phyloP scores from a whole-genome alignment of 2,888 invertebrate species.

The Ceramica pisi region DNA sequence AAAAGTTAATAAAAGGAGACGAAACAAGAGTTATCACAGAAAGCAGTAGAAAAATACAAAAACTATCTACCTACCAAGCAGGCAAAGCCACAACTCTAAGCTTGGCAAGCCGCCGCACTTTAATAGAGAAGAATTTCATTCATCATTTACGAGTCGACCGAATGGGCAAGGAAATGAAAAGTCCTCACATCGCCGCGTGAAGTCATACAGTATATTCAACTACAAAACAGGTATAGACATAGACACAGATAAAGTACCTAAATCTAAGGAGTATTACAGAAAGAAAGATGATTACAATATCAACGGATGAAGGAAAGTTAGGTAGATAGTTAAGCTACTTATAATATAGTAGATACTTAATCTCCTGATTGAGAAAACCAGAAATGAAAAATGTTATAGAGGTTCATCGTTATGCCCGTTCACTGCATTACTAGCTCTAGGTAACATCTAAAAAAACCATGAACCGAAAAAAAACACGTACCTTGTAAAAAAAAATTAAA shows the following conservation, averaged over 20 bases:
- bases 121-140: conserved; percentile 46
- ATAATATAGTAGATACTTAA: too few species aligned
- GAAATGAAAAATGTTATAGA: too few species aligned
- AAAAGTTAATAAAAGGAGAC: neutral
- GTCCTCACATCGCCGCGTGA: conserved; percentile 20
- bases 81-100: neutral
- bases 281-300: neutral
- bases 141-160: conserved; percentile 44
- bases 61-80: neutral
- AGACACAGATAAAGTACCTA: neutral
- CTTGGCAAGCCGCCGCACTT: conserved; percentile 4
- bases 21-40: neutral
- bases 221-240: conserved; percentile 1
- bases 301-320: too few species aligned
- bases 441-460: too few species aligned
- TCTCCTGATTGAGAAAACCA: too few species aligned
- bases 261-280: neutral
- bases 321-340: too few species aligned
- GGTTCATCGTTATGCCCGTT: too few species aligned
- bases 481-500: too few species aligned
- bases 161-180: conserved; percentile 44
- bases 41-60: neutral
- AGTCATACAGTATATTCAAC: conserved; percentile 5
- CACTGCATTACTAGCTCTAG: too few species aligned
- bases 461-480: too few species aligned